Conservation (phyloP, 2,888 invertebrate genomes). For the Drosophila tanythrix region DNA sequence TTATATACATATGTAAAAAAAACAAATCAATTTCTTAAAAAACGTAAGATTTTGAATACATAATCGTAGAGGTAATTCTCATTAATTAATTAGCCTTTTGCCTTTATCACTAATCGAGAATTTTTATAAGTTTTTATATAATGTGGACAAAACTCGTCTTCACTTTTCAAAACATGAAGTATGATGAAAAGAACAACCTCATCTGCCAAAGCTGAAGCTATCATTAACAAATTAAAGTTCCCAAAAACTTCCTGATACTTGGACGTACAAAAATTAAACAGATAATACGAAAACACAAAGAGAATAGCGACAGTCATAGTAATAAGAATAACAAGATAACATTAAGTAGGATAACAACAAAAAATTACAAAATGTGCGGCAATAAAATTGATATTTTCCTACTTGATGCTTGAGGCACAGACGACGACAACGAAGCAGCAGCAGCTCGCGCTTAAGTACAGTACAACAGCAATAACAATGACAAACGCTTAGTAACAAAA, state of each 20-base stretch:
- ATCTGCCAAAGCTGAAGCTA: conserved; percentile 27
- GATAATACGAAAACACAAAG: conserved; percentile 10
- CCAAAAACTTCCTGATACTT: conserved; percentile 62
- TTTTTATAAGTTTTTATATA: not conserved
- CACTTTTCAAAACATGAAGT: not conserved
- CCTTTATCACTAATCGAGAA: not conserved
- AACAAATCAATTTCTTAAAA: not conserved
- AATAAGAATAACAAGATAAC: conserved; percentile 14
- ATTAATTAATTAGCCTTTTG: not conserved
- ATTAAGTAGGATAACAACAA: conserved; percentile 13
- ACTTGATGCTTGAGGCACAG: conserved; percentile 51
- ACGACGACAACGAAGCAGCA: conserved; percentile 4
- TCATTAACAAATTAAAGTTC: conserved; percentile 45
- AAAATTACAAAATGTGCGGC: conserved; percentile 64
- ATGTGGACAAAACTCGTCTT: not conserved
- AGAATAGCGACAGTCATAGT: conserved; percentile 19
- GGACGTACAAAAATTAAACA: conserved; percentile 11
- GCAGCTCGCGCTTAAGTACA: conserved; percentile 70
- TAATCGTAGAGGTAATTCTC: not conserved
- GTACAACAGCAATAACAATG: conserved; percentile 35
- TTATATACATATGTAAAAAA: too few species aligned
- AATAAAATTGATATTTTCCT: conserved; percentile 68
- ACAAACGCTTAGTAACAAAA: conserved; percentile 42
- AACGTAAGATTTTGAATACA: not conserved
- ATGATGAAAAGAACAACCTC: conserved; percentile 4